phyloP scores from a whole-genome alignment of 2,113 vertebrate species.

The Chaetodon auriga region DNA sequence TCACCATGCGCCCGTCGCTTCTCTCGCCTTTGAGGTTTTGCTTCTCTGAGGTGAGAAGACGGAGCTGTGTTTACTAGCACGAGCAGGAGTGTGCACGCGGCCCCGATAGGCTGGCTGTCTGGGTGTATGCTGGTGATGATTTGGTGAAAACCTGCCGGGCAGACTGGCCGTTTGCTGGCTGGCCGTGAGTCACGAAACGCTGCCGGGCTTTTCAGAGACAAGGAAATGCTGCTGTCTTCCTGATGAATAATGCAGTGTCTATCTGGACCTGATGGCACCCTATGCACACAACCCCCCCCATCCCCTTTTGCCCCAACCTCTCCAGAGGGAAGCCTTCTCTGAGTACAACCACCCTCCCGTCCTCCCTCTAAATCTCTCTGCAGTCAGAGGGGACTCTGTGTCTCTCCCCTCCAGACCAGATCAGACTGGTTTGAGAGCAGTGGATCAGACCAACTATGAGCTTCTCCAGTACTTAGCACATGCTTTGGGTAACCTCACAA shows the following conservation, averaged over 20 bases:
- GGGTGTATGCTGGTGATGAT: background rate
- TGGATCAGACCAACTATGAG: constrained; percentile 43
- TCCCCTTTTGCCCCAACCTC: constrained; percentile 25
- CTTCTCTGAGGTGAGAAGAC: constrained; percentile 10
- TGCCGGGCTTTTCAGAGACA: constrained; percentile 19
- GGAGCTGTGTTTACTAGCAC: constrained; percentile 27
- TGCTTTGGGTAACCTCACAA: constrained; percentile 42
- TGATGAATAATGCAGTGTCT: constrained; percentile 64
- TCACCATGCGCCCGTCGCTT: background rate
- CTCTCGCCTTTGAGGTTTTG: constrained; percentile 8
- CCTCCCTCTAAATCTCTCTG: constrained; percentile 46
- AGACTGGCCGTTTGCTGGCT: constrained; percentile 22
- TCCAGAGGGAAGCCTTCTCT: constrained; percentile 55
- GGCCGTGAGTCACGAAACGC: constrained; percentile 55
- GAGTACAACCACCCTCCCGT: background rate
- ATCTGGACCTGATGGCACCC: constrained; percentile 32
- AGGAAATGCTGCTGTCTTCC: constrained; percentile 49
- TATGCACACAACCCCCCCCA: constrained; percentile 19
- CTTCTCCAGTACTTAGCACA: constrained; percentile 34
- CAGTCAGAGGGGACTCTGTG: constrained; percentile 57
- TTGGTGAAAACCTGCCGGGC: constrained; percentile 37
- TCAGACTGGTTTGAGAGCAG: constrained; percentile 75
- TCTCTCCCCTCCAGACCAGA: constrained; percentile 68
- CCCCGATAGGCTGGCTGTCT: constrained; percentile 7
- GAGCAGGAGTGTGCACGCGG: constrained; percentile 5